Base-by-base conservation (phyloP, 2,888 invertebrate genomes). In the Dasysyrphus tricinctus region DNA sequence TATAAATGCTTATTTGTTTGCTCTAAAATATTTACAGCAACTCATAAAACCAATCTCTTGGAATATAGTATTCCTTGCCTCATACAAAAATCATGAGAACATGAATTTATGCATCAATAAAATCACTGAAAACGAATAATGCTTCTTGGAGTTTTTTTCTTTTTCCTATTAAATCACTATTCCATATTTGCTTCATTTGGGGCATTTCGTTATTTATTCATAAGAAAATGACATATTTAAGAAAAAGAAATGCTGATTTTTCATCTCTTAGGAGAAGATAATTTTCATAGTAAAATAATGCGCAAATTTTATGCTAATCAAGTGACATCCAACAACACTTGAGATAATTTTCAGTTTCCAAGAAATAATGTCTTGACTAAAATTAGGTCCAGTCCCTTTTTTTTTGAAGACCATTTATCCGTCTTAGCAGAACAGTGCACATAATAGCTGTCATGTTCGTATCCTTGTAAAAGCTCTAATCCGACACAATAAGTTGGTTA, bases 21-120 rank as follows among this genome's bases (percentile, higher is more conserved):
- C 49, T 19, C 19, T 49, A 49, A 49, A 49, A 49, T 19, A 16
- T 49, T 49, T 19, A 49, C 19, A 49, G 49, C 49, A 49, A 49
- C 5, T 19, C 11, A 49, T 49, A 47, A 47, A 16, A 7, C 7
- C 2, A 44, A 7, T 7, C 7, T 7, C n/a, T n/a, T 44, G 14
- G n/a, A 44, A 44, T n/a, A 42, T n/a, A 42, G 44, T 14, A 7
- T 14, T 5, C 7, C 2, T 44, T 3, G n/a, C n/a, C n/a, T 44
- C 44, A 44, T n/a, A 44, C n/a, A 7, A 44, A 14, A 14, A 42
- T 5, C n/a, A 44, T 44, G 44, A n/a, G n/a, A 44, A 44, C n/a
- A n/a, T 44, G n/a, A n/a, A 44, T 44, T 44, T 44, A n/a, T n/a
- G n/a, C 6, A n/a, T 14, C 4, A 42, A 42, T 42, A 42, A 9